phyloP scores from a whole-genome alignment of 2,888 invertebrate genomes.

The Xiphydria camelus region DNA sequence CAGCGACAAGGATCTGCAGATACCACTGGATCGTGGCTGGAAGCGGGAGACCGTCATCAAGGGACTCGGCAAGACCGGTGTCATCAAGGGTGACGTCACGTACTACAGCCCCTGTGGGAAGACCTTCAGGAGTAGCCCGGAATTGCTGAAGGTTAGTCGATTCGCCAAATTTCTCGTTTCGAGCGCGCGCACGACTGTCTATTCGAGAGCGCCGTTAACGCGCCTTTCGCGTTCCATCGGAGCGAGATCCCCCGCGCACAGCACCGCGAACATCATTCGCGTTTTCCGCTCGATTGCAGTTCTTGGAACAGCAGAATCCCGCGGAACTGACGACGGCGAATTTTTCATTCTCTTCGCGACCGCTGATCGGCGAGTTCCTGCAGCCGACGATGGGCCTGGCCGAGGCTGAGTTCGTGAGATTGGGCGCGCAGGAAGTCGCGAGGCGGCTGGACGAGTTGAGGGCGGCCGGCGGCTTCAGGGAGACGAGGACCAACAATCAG shows the following conservation, averaged over 20 bases:
- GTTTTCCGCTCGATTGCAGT: slow-evolving; percentile 32
- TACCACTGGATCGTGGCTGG: slow-evolving; percentile 71
- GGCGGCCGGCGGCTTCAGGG: slow-evolving; percentile 72
- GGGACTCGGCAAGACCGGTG: slow-evolving; percentile 82
- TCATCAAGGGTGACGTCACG: slow-evolving; percentile 90
- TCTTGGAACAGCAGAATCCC: slow-evolving; percentile 52
- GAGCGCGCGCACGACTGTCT: too few species aligned
- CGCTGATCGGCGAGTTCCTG: slow-evolving; percentile 88
- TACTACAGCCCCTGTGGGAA: slow-evolving; percentile 76
- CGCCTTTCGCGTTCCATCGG: too few species aligned
- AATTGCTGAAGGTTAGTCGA: slow-evolving; percentile 60
- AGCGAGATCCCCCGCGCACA: too few species aligned
- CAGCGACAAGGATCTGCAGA: slow-evolving; percentile 51
- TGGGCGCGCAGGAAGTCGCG: slow-evolving; percentile 81
- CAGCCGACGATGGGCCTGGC: slow-evolving; percentile 68
- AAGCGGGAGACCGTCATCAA: slow-evolving; percentile 89
- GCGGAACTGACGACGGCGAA: slow-evolving; percentile 78
- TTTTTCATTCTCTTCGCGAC: slow-evolving; percentile 89
- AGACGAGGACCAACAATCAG: slow-evolving; percentile 48
- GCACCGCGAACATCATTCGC: not conserved
- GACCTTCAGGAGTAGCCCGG: slow-evolving; percentile 65
- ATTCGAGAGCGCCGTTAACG: too few species aligned
- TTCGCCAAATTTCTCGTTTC: not conserved
- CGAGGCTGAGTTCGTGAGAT: slow-evolving; percentile 73
- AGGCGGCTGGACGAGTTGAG: slow-evolving; percentile 67